Evolutionary conservation across 1,140 invertebrate genomes (phyloP).

Genomic region (Formica exsecta): DNA sequence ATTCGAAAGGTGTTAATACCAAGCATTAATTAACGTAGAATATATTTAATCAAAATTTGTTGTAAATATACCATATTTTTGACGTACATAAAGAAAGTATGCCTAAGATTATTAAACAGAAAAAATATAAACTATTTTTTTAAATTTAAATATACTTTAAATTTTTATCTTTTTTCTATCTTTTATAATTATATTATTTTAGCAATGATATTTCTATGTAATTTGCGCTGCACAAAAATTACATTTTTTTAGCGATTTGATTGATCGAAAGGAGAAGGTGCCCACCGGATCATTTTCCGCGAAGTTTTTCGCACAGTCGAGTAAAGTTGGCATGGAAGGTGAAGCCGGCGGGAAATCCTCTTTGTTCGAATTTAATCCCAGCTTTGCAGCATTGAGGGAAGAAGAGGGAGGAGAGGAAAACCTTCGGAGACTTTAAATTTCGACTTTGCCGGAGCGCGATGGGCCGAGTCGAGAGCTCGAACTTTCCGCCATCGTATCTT

Average conservation of each 20-base stretch:
- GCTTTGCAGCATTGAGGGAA: constrained; percentile 8
- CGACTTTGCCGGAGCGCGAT: constrained; percentile 60
- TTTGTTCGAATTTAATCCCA: constrained; percentile 74
- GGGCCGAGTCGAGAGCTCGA: constrained; percentile 22
- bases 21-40: neutral
- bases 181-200: neutral
- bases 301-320: constrained; percentile 54
- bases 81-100: neutral
- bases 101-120: neutral
- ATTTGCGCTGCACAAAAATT: neutral
- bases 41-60: neutral
- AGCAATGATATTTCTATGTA: constrained; percentile 6
- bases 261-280: constrained; percentile 52
- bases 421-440: constrained; percentile 73
- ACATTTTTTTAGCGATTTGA: constrained; percentile 3
- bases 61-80: neutral
- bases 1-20: neutral
- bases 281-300: constrained; percentile 54
- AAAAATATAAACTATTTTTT: constrained; percentile 4
- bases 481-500: constrained; percentile 62
- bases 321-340: constrained; percentile 56
- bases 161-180: neutral
- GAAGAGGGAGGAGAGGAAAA: neutral
- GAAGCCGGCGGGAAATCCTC: constrained; percentile 54
- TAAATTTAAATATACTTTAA: neutral